Percentiles rank a stretch among this genome's conserved stretches.
Conservation (phyloP, 2,113 vertebrate genomes). For the Condylura cristata region DNA sequence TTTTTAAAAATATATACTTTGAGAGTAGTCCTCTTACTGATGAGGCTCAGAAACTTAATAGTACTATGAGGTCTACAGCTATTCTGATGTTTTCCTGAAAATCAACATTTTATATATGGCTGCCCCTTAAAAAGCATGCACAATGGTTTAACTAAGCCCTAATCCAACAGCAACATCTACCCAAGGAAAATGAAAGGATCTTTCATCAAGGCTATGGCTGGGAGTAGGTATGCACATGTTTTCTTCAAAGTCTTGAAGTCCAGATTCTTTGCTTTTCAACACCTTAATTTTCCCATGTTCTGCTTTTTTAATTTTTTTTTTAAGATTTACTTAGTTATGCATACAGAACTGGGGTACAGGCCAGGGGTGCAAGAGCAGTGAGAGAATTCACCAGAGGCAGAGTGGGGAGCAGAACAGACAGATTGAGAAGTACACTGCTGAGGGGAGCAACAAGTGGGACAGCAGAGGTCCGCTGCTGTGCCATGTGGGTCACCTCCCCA, state of each 20-base stretch:
- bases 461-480: too few species aligned
- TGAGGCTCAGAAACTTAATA: not conserved
- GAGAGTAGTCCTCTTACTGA: not conserved
- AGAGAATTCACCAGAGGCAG: too few species aligned
- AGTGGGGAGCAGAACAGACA: too few species aligned
- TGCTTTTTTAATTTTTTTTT: too few species aligned
- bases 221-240: not conserved
- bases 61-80: not conserved
- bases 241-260: not conserved
- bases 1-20: not conserved
- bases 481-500: too few species aligned
- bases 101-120: not conserved
- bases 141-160: not conserved
- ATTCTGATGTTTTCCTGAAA: not conserved
- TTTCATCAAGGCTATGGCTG: not conserved
- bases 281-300: not conserved
- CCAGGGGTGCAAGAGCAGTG: too few species aligned
- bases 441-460: too few species aligned
- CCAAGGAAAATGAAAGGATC: not conserved
- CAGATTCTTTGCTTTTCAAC: not conserved
- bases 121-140: not conserved
- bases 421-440: too few species aligned
- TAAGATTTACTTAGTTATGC: too few species aligned
- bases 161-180: not conserved
- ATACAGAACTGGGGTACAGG: too few species aligned